phyloP scores from a whole-genome alignment of 2,113 vertebrate genomes.

The Psittacara wagleri region DNA sequence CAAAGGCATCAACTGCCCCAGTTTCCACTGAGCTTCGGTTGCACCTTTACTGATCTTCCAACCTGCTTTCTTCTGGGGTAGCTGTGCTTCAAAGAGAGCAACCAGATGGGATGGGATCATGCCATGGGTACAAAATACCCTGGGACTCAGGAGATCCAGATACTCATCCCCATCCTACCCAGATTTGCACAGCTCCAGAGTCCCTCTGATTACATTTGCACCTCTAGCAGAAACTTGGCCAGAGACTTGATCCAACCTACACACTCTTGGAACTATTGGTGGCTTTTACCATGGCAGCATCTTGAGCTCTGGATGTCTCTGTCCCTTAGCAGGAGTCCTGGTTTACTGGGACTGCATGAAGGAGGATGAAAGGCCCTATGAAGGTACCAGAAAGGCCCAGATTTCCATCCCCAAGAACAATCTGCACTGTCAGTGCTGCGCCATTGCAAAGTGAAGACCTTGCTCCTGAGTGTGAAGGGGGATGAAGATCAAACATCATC shows the following conservation, averaged over 20 bases:
- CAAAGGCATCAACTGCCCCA: neutral
- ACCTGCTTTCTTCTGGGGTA: neutral
- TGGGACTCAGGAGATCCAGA: neutral
- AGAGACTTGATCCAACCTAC: too few species aligned
- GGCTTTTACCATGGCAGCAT: rapidly evolving
- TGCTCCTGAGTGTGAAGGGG: neutral
- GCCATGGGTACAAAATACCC: neutral
- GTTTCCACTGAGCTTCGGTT: neutral
- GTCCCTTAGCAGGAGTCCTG: neutral
- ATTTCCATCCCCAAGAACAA: neutral
- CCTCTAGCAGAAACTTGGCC: neutral
- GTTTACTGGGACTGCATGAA: too few species aligned
- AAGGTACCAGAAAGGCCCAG: neutral
- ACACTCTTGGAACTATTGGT: rapidly evolving
- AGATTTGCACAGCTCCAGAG: neutral
- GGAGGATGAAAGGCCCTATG: rapidly evolving
- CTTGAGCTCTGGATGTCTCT: neutral
- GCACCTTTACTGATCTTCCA: neutral
- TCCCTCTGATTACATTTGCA: neutral
- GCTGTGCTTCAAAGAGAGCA: neutral
- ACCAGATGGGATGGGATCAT: neutral
- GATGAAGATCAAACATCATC: neutral
- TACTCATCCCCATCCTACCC: neutral
- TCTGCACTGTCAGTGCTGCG: neutral
- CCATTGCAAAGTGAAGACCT: neutral